phyloP scores from a whole-genome alignment of 64 coral and sea anemone genomes.

The Stichodactyla helianthus region DNA sequence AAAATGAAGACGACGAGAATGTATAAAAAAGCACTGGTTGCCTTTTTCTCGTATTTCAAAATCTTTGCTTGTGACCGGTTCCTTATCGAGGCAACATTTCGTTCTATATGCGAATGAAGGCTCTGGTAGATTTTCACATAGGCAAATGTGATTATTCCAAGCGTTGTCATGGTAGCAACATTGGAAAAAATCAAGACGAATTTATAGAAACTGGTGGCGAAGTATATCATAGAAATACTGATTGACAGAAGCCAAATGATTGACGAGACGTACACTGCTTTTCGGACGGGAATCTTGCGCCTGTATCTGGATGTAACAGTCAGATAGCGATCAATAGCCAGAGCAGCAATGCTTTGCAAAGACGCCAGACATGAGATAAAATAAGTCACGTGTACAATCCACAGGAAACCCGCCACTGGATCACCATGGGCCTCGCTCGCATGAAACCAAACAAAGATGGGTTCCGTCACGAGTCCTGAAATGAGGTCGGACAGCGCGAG shows the following conservation, averaged over 20 bases:
- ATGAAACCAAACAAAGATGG: conserved; percentile 75
- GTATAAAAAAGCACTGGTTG: conserved; percentile 44
- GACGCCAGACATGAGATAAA: conserved; percentile 74
- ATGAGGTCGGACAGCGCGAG: conserved; percentile 64
- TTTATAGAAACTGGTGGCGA: conserved; percentile 35
- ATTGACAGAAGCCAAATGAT: conserved; percentile 42
- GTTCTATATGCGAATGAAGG: conserved; percentile 35
- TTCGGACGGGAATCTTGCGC: conserved; percentile 19
- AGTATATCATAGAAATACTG: conserved; percentile 37
- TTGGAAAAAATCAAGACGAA: conserved; percentile 68
- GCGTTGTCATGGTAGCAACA: conserved; percentile 28
- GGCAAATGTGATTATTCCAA: conserved; percentile 29
- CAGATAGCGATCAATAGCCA: conserved; percentile 52
- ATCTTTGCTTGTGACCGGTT: background rate
- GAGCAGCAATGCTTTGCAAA: conserved; percentile 71
- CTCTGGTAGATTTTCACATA: conserved; percentile 40
- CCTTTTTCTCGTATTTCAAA: conserved; percentile 34
- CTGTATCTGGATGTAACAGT: conserved; percentile 35
- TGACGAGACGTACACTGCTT: conserved; percentile 14
- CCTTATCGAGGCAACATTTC: background rate
- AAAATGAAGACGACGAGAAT: conserved; percentile 43
- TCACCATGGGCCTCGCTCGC: conserved; percentile 43
- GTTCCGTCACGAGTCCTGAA: conserved; percentile 68
- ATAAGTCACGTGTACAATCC: conserved; percentile 74
- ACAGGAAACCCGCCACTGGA: conserved; percentile 39